Evolutionary conservation across 2,113 vertebrate genomes (phyloP).

Genomic region (Austrofundulus limnaeus): DNA sequence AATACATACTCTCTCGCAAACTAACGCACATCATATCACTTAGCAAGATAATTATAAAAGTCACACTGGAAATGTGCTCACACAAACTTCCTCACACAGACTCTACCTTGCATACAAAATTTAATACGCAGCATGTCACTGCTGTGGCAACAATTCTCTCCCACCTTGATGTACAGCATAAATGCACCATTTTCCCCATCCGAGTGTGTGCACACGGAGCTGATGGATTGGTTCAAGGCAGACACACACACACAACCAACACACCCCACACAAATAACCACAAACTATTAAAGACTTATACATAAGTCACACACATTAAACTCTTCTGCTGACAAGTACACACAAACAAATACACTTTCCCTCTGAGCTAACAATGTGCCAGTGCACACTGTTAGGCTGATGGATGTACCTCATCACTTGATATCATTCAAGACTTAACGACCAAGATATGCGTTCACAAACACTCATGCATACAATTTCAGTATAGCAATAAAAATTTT

Average conservation of each 20-base stretch:
- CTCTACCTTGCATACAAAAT: constrained; percentile 4
- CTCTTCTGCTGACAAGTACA: constrained; percentile 7
- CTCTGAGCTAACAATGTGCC: not conserved
- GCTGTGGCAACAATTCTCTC: not conserved
- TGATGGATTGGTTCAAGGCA: constrained; percentile 24
- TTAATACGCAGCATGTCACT: not conserved
- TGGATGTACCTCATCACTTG: constrained; percentile 23
- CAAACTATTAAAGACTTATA: not conserved
- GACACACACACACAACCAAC: constrained; percentile 19
- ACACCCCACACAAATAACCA: not conserved
- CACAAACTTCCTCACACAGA: not conserved
- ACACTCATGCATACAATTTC: not conserved
- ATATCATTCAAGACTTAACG: constrained; percentile 22
- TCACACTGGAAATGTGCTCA: constrained; percentile 14
- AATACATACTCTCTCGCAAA: constrained; percentile 6
- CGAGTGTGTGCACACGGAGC: constrained; percentile 17
- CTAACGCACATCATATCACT: constrained; percentile 22
- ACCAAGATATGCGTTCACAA: not conserved
- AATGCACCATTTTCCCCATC: constrained; percentile 4
- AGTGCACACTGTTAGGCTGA: constrained; percentile 9
- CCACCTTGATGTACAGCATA: not conserved
- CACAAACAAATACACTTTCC: not conserved
- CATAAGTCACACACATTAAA: constrained; percentile 23
- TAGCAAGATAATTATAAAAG: constrained; percentile 32
- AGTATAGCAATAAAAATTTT: not conserved